Conservation (phyloP, 2,113 vertebrate genomes). For the Alaudala cheleensis region DNA sequence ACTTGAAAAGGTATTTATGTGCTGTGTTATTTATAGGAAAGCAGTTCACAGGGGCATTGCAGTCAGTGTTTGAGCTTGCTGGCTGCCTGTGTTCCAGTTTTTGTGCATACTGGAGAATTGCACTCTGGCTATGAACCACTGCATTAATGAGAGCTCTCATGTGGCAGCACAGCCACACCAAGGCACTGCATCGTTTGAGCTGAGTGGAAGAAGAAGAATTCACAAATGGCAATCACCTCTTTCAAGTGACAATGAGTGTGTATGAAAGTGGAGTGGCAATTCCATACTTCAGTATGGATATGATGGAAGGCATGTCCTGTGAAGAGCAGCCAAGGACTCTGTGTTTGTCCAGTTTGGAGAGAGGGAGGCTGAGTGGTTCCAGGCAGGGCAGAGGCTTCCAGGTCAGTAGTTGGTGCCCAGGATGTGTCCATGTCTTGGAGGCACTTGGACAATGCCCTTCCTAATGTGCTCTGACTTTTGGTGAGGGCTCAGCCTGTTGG, state of each 20-base stretch:
- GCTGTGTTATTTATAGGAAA: background rate
- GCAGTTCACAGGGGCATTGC: background rate
- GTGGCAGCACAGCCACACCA: background rate
- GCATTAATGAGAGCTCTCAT: background rate
- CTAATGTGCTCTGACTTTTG: background rate
- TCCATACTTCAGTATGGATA: background rate
- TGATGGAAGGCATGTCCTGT: background rate
- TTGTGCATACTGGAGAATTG: background rate
- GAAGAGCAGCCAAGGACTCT: background rate
- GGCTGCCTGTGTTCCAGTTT: background rate
- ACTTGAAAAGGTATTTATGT: background rate
- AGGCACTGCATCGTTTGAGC: background rate
- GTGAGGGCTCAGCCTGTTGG: background rate
- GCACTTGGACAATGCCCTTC: background rate
- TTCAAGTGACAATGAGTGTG: accelerated
- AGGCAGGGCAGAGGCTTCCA: background rate
- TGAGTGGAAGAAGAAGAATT: background rate
- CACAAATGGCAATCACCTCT: background rate
- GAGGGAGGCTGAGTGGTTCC: background rate
- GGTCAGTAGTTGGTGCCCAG: background rate
- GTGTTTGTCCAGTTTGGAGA: background rate
- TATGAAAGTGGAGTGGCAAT: background rate
- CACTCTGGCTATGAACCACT: background rate
- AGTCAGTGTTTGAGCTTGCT: background rate
- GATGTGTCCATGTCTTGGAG: accelerated